Evolutionary conservation across 2,113 vertebrate genomes (phyloP).

Genomic region (Hepsetus odoe): DNA sequence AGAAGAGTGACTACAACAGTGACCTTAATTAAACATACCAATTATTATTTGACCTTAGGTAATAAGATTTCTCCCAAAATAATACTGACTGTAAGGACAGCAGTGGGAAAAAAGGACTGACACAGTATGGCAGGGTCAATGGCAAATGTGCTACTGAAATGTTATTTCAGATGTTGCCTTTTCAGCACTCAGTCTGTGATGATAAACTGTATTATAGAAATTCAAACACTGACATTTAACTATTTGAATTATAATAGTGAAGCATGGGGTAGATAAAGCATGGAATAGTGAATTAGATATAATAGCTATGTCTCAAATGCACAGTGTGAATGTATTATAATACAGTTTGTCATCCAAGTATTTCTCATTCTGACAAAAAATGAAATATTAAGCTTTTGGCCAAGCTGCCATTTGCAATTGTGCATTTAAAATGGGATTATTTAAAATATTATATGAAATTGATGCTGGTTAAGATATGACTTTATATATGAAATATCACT

Average conservation of each 20-base stretch:
- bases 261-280: slow-evolving; percentile 7
- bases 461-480: too few relatives aligned
- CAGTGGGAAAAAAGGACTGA: slow-evolving; percentile 66
- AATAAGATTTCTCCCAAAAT: slow-evolving; percentile 67
- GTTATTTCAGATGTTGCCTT: background rate
- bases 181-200: background rate
- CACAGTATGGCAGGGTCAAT: slow-evolving; percentile 26
- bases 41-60: slow-evolving; percentile 79
- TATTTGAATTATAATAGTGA: slow-evolving; percentile 1
- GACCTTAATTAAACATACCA: slow-evolving; percentile 79
- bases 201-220: slow-evolving; percentile 10
- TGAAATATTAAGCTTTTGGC: background rate
- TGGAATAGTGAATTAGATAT: background rate
- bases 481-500: too few relatives aligned
- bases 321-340: background rate
- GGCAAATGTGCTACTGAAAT: background rate
- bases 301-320: background rate
- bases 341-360: background rate
- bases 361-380: slow-evolving; percentile 7
- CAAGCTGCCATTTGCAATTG: too few relatives aligned
- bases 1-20: slow-evolving; percentile 69
- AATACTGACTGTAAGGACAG: slow-evolving; percentile 48
- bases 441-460: slow-evolving; percentile 18
- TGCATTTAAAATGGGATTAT: too few relatives aligned
- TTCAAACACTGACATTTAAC: slow-evolving; percentile 17